Evolutionary conservation across 2,888 invertebrate genomes (phyloP), one percentile per base, ranked within the genome.

Genomic region (Caenorhabditis zanzibari): DNA sequence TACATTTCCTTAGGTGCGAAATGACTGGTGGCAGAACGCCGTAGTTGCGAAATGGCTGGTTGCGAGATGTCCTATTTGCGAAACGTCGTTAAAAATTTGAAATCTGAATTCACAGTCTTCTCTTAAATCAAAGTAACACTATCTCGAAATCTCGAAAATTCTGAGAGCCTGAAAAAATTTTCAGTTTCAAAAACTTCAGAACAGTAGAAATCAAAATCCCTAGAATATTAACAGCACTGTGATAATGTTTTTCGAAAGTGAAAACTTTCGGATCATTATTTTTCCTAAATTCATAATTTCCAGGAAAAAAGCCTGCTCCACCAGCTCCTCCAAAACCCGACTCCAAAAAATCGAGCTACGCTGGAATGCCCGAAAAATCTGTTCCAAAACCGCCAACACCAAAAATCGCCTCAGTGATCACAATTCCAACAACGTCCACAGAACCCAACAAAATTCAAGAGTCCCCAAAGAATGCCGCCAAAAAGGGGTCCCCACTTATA

Each of bases 371-470:
- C 12, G 59, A 59, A 22, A 38, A 35, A 38, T 35, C 59, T 4
- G 19, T n/a, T n/a, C 32, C 9, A 3, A 59, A 59, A 59, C n/a
- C 35, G 0, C 59, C 59, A 3, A 19, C 59, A 22, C 59, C 35
- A 22, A 59, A 59, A 38, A 19, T 38, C n/a, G 26, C 44, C 24
- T 63, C 63, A 16, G 63, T 63, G 6, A 47, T 63, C 14, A 63
- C 63, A 1, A 9, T 63, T 6, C 63, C 63, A 1, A 16, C 63
- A 9, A 63, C 26, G 12, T 12, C 24, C 14, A 26, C 54, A n/a
- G 63, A 63, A 16, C 0, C 38, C 9, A 10, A 4, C 19, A n/a
- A n/a, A 47, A 6, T 19, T 47, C n/a, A 5, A 47, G 54, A 54
- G 14, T 26, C 26, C 3, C 28, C 9, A 35, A 64, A 64, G 19